phyloP scores from a whole-genome alignment of 2,888 invertebrate species.

The Plagodis dolabraria region DNA sequence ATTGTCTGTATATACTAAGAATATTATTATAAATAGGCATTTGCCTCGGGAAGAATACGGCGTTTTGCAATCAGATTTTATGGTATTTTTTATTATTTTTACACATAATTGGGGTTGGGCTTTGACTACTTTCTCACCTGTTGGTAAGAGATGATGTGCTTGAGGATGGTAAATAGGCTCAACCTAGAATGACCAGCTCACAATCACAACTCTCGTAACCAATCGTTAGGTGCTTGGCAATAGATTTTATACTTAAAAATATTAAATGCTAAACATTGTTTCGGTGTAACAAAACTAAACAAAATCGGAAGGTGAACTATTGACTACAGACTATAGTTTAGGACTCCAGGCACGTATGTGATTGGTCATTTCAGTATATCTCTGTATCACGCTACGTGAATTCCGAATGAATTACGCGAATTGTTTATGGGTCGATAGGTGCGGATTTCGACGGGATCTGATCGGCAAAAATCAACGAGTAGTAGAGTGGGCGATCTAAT shows the following conservation, averaged over 20 bases:
- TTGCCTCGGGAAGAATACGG: too few species aligned
- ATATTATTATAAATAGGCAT: too few species aligned
- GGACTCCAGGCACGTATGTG: constrained; percentile 71
- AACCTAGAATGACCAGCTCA: too few species aligned
- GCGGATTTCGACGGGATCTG: constrained; percentile 51
- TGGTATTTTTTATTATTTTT: too few species aligned
- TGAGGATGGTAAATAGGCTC: too few species aligned
- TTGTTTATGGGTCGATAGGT: constrained; percentile 66
- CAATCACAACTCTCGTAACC: too few species aligned
- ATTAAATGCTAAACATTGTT: background rate
- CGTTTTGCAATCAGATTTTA: too few species aligned
- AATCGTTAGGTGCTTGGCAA: too few species aligned
- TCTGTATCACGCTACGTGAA: constrained; percentile 72
- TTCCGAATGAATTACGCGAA: constrained; percentile 73
- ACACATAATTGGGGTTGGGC: too few species aligned
- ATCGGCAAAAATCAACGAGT: constrained; percentile 40
- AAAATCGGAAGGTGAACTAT: constrained; percentile 42
- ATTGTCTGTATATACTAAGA: too few species aligned
- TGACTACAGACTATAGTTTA: constrained; percentile 44
- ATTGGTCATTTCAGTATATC: constrained; percentile 83
- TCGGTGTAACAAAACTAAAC: constrained; percentile 10
- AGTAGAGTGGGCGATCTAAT: background rate
- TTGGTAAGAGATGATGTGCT: too few species aligned
- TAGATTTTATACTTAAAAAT: background rate
- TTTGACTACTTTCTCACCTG: too few species aligned